Evolutionary conservation across 2,888 invertebrate genomes (phyloP), one percentile per base, ranked within the genome.

Genomic region (Nemotelus nigrinus): DNA sequence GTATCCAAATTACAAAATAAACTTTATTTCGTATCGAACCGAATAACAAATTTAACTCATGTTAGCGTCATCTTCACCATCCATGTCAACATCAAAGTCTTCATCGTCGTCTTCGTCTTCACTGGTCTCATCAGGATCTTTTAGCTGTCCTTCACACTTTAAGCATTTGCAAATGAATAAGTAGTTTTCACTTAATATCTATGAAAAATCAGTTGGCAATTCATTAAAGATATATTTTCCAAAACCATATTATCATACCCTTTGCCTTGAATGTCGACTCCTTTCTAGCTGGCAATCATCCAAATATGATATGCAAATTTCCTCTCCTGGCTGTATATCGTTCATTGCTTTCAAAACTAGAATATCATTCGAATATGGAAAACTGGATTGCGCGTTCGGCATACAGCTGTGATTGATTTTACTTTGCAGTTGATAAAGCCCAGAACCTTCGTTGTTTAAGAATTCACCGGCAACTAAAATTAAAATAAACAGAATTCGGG

Each of bases 381-480:
- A 98, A 43, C 93, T 91, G 0, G 94, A 92, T 84, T 94, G 92
- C 0, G 96, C 96, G 86, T 97, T 98, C 0, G 98, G 97, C 0
- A 89, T 86, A 84, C 98, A 98, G 83, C 95, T 97, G 87, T 98
- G 98, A 88, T 98, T 98, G 81, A 94, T 93, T 63, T 93, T 90
- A 84, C 97, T 96, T 85, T 98, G 97, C n/a, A 94, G 84, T 44
- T 89, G 86, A 86, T 93, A 98, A 0, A 98, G 88, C 0, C 95
- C 98, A 0, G 96, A 95, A 0, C 98, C 98, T 89, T 98, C 98
- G 81, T 93, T 95, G 86, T 97, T 95, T 39, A 97, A 87, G 86
- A 97, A 98, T 80, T 92, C 90, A 78, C 87, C 87, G 82, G 86
- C 85, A 81, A 86, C 87, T 87, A 47, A 8, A 79, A 70, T 7